Evolutionary conservation across 1,140 invertebrate species (phyloP), one percentile per base, ranked within the genome.

Genomic region (Bombus affinis): DNA sequence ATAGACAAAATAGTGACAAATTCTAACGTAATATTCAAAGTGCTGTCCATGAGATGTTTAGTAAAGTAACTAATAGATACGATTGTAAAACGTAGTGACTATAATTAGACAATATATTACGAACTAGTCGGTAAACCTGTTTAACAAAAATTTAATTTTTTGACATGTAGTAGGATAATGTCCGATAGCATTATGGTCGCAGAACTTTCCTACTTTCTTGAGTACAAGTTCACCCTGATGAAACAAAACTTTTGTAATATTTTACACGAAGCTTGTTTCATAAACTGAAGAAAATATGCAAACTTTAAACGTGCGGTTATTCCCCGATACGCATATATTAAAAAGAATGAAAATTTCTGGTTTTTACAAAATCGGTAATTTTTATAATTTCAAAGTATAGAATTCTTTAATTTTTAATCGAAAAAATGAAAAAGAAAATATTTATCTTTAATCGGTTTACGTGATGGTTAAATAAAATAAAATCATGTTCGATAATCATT

Each of bases 71-170:
- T 53, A 66, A 47, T 71, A 28, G 25, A 22, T 25, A 32, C 10
- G 32, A 35, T 4, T 0, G 47, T 78, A 83, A 28, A 76, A 47
- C 32, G 73, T 83, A 77, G 72, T 57, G 13, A 8, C 25, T n/a
- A 75, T 83, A 83, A 44, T 57, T 77, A 68, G 79, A 71, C 13
- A 4, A 68, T 0, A 71, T 12, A 15, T 1, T 42, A 15, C 12
- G 13, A 70, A 35, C 28, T 81, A 80, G 59, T 22, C 22, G 42
- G 47, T 53, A 53, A 83, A 35, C 39, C 71, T 83, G 15, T 66
- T 59, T 66, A 83, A 70, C 10, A 22, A 82, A 74, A 10, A 65
- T 62, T 76, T 75, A 13, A 66, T 32, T 83, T 72, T 18, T 9
- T 47, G 18, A 72, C 79, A 81, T 47, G 59, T 32, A 81, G 35